phyloP scores from a whole-genome alignment of 2,113 vertebrate species.

The Oreocharis arfaki region DNA sequence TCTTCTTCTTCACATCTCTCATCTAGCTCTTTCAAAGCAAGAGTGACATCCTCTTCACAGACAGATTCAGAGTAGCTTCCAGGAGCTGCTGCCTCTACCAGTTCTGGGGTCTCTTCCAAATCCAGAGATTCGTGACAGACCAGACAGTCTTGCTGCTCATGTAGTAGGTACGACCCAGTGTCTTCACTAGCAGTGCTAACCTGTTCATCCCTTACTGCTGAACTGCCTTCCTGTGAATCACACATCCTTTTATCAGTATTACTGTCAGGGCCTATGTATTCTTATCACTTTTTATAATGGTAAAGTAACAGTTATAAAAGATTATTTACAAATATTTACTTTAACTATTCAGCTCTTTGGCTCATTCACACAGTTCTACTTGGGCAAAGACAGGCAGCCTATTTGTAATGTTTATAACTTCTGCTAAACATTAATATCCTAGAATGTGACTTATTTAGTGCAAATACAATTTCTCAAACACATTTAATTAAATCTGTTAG shows the following conservation, averaged over 20 bases:
- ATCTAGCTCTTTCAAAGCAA: constrained; percentile 93
- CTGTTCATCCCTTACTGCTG: constrained; percentile 85
- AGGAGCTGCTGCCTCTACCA: constrained; percentile 74
- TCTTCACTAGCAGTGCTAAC: constrained; percentile 89
- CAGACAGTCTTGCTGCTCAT: constrained; percentile 75
- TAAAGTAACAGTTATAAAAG: background rate
- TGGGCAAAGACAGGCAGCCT: background rate
- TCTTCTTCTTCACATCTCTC: constrained; percentile 94
- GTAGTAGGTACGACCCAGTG: constrained; percentile 82
- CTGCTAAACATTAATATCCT: background rate
- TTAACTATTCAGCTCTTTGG: background rate
- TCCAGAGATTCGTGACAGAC: constrained; percentile 81
- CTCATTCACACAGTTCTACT: background rate
- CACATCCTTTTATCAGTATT: background rate
- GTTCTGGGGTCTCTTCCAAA: constrained; percentile 78
- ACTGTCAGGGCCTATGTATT: background rate
- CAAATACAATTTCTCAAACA: background rate
- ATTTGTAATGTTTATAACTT: background rate
- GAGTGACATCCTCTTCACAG: constrained; percentile 94
- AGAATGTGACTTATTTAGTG: background rate
- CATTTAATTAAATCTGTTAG: background rate
- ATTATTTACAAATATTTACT: background rate
- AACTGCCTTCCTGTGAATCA: constrained; percentile 76
- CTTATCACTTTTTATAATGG: background rate
- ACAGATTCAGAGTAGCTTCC: constrained; percentile 85